Percentiles rank a stretch among this genome's conserved stretches.
phyloP scores from a whole-genome alignment of 2,797 vertebrate genomes.

The Mus minutoides region DNA sequence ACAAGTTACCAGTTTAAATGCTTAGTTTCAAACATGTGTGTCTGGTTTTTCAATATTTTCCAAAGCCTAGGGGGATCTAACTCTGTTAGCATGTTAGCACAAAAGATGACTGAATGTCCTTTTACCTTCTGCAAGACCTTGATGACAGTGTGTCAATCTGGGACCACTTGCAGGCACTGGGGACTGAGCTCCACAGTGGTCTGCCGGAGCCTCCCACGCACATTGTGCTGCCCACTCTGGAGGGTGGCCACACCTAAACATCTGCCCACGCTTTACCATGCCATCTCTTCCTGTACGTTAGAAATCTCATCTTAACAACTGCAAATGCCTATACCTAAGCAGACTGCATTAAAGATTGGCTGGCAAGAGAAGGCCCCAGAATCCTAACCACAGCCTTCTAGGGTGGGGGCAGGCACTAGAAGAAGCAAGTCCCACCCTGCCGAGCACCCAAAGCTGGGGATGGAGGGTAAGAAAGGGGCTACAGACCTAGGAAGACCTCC shows the following conservation, averaged over 20 bases:
- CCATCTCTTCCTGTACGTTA: background rate
- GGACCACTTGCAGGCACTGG: rapidly evolving
- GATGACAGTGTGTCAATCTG: rapidly evolving
- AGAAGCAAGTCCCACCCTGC: background rate
- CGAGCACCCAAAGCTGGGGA: background rate
- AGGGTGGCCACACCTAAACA: background rate
- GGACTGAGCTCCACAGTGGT: background rate
- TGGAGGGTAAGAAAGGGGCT: background rate
- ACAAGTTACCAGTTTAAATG: background rate
- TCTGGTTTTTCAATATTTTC: background rate
- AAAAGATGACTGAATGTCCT: background rate
- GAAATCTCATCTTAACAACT: background rate
- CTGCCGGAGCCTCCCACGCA: background rate
- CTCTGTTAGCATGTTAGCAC: background rate
- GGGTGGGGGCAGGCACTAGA: background rate
- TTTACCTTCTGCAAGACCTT: background rate
- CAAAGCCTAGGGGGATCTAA: background rate
- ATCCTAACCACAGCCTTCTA: background rate
- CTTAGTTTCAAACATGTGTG: background rate
- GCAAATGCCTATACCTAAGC: background rate
- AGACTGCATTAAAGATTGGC: background rate
- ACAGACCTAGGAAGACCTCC: rapidly evolving
- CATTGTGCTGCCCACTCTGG: background rate
- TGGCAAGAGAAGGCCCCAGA: background rate
- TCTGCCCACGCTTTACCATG: background rate